A percentile compares a stretch with the other conserved stretches of the same genome.
Evolutionary conservation across 2,113 vertebrate genomes (phyloP).

Genomic region (Hippocampus zosterae): DNA sequence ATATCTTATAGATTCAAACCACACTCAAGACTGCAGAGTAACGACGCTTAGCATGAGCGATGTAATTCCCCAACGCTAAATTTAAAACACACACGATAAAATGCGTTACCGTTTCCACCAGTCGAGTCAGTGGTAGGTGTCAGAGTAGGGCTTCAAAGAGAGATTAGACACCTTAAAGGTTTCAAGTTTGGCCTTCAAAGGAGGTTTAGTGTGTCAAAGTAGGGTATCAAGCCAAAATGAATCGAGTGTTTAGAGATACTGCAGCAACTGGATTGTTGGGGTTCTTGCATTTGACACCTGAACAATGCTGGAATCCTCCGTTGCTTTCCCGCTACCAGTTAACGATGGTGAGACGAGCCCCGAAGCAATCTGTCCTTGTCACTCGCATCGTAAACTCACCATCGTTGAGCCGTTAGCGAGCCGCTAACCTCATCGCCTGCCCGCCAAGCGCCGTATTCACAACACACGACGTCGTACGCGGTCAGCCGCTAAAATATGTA

Average conservation of each 20-base stretch:
- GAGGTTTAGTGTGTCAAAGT: neutral
- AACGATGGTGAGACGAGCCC: constrained; percentile 29
- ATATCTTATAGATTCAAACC: constrained; percentile 21
- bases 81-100: neutral
- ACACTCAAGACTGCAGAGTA: neutral
- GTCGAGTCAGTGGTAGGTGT: no score
- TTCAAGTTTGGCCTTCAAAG: neutral
- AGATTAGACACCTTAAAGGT: neutral
- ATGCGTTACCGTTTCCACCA: no score
- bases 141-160: no score
- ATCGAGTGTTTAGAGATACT: neutral
- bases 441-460: constrained; percentile 48
- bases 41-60: neutral
- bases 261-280: neutral
- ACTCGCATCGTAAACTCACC: constrained; percentile 40
- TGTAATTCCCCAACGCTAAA: neutral
- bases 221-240: neutral
- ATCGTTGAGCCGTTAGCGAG: constrained; percentile 39
- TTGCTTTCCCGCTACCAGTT: neutral
- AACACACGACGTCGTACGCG: constrained; percentile 58
- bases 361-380: constrained; percentile 52
- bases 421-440: constrained; percentile 27
- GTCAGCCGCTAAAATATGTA: constrained; percentile 72
- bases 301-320: constrained; percentile 5
- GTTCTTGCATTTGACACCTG: neutral